Conservation (phyloP, 2,113 vertebrate genomes). For the Gila orcuttii region DNA sequence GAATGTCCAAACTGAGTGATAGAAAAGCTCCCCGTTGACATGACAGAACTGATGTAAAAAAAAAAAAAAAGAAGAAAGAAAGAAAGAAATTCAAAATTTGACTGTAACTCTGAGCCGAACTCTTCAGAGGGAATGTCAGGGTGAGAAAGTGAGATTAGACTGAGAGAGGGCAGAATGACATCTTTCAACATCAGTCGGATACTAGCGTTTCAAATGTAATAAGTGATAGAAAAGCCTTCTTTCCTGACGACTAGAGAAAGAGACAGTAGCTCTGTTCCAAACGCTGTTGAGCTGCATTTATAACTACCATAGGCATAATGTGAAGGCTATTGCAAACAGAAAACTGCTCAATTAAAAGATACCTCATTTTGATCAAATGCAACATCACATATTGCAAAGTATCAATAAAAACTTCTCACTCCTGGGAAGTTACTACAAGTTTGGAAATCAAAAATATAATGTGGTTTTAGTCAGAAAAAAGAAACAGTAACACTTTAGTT, state of each 20-base stretch:
- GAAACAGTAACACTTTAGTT: no score
- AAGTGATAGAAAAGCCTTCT: not conserved
- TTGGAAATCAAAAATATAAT: not conserved
- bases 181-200: slow-evolving; percentile 3
- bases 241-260: not conserved
- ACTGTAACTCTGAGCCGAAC: not conserved
- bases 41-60: not conserved
- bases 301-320: not conserved
- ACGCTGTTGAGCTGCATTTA: slow-evolving; percentile 6
- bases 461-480: not conserved
- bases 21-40: slow-evolving; percentile 2
- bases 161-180: slow-evolving; percentile 2
- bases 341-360: not conserved
- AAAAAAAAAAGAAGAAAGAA: not conserved
- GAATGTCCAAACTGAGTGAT: not conserved
- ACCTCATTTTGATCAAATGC: not conserved
- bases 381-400: not conserved
- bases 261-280: slow-evolving; percentile 3
- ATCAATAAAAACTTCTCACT: not conserved
- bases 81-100: not conserved
- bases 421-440: not conserved
- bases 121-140: not conserved
- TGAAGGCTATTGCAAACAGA: not conserved
- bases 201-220: not conserved
- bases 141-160: not conserved